Evolutionary conservation across 2,888 invertebrate species (phyloP).

Genomic region (Scaptomyza caliginosa): DNA sequence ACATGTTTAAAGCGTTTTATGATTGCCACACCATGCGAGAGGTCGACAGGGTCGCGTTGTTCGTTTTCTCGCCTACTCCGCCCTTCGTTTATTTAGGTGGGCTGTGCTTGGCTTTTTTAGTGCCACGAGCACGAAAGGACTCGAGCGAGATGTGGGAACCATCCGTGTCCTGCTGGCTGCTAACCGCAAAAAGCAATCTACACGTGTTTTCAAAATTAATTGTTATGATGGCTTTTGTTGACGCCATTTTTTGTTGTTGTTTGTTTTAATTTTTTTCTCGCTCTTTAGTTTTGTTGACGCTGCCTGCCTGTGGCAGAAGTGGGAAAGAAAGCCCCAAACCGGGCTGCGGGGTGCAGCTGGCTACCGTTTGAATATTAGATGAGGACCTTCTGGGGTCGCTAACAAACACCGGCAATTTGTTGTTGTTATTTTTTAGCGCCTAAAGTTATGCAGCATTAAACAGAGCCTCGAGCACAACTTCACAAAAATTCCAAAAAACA

Average conservation of each 20-base stretch:
- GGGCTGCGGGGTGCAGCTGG: slow-evolving; percentile 34
- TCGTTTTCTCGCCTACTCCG: slow-evolving; percentile 41
- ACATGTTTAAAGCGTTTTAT: slow-evolving; percentile 79
- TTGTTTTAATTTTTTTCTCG: slow-evolving; percentile 4
- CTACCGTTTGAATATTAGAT: slow-evolving; percentile 78
- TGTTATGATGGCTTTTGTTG: slow-evolving; percentile 80
- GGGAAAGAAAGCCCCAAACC: background rate
- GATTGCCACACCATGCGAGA: slow-evolving; percentile 72
- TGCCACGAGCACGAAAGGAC: slow-evolving; percentile 11
- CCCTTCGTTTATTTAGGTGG: background rate
- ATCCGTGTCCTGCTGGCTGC: slow-evolving; percentile 53
- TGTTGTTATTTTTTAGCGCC: slow-evolving; percentile 60
- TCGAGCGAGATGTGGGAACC: slow-evolving; percentile 20
- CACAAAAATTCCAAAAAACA: slow-evolving; percentile 29
- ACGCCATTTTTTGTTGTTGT: slow-evolving; percentile 62
- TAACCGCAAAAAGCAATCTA: slow-evolving; percentile 81
- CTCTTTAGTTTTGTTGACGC: slow-evolving; percentile 16
- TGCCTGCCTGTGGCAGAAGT: background rate
- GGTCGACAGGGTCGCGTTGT: slow-evolving; percentile 59
- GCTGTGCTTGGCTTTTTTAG: background rate
- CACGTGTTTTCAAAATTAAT: slow-evolving; percentile 80
- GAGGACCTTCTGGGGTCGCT: slow-evolving; percentile 65
- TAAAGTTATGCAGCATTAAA: slow-evolving; percentile 77
- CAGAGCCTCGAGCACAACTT: slow-evolving; percentile 32
- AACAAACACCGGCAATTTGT: slow-evolving; percentile 66